Conservation (phyloP, 2,113 vertebrate species). For the Hyla sarda region DNA sequence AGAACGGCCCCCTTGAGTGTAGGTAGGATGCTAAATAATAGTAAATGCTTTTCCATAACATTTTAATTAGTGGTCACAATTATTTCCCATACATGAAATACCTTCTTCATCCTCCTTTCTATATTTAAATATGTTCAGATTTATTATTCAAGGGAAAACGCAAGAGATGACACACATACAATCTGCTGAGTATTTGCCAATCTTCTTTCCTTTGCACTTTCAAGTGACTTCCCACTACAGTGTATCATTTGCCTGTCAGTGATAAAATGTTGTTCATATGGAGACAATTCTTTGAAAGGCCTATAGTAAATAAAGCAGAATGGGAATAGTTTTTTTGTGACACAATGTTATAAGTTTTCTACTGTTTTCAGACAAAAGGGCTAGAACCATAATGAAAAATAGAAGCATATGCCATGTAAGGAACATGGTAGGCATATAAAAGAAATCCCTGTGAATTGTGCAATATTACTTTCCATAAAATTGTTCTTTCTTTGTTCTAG, state of each 20-base stretch:
- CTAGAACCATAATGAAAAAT: neutral
- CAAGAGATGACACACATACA: neutral
- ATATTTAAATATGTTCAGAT: neutral
- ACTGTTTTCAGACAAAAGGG: neutral
- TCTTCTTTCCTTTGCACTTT: neutral
- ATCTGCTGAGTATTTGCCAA: neutral
- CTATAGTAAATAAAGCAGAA: slow-evolving; percentile 4
- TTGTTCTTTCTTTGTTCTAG: neutral
- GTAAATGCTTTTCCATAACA: neutral
- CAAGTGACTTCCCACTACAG: neutral
- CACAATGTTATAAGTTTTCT: neutral
- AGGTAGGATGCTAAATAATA: too few species aligned
- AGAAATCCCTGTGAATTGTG: neutral
- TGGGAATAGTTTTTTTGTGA: neutral
- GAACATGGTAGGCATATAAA: neutral
- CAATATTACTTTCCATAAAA: neutral
- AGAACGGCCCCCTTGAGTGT: neutral
- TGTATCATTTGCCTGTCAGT: slow-evolving; percentile 2
- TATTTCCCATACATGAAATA: neutral
- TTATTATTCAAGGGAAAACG: neutral
- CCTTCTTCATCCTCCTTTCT: neutral
- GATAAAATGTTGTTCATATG: neutral
- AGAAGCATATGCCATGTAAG: neutral
- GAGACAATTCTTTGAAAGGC: neutral
- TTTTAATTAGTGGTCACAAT: neutral